Conservation (phyloP, 1,140 invertebrate species). For the Dendrolimus punctatus region DNA sequence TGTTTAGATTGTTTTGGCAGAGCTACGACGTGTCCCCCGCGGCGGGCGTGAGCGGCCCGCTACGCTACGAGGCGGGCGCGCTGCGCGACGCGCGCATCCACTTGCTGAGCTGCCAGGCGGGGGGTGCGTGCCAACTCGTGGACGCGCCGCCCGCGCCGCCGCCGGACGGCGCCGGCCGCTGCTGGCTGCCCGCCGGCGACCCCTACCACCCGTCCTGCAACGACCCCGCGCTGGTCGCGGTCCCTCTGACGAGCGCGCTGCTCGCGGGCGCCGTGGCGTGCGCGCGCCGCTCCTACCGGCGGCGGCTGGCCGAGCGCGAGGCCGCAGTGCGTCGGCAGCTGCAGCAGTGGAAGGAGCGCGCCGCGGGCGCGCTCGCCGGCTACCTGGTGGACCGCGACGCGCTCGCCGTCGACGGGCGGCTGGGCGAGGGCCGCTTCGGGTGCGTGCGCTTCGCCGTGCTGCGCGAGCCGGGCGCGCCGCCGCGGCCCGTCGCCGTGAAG, state of each 20-base stretch:
- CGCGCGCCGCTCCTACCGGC: slow-evolving; percentile 78
- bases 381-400: slow-evolving; percentile 9
- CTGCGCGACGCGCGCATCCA: slow-evolving; percentile 3
- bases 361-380: slow-evolving; percentile 79
- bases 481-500: slow-evolving; percentile 94
- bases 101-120: slow-evolving; percentile 13
- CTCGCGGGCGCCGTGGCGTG: slow-evolving; percentile 76
- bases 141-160: slow-evolving; percentile 53
- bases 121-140: slow-evolving; percentile 16
- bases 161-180: slow-evolving; percentile 79
- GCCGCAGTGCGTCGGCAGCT: slow-evolving; percentile 86
- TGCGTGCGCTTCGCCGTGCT: slow-evolving; percentile 12
- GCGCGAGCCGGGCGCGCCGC: slow-evolving; percentile 74
- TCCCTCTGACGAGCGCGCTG: background rate
- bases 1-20: slow-evolving; percentile 3
- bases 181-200: slow-evolving; percentile 76
- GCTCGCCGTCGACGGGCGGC: slow-evolving; percentile 13
- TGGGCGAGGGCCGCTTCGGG: slow-evolving; percentile 92
- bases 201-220: slow-evolving; percentile 80
- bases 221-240: slow-evolving; percentile 24
- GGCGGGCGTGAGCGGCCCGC: slow-evolving; percentile 4
- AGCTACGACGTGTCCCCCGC: slow-evolving; percentile 9
- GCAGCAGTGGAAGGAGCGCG: slow-evolving; percentile 83
- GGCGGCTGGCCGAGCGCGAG: slow-evolving; percentile 71
- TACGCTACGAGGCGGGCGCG: slow-evolving; percentile 1